phyloP scores from a whole-genome alignment of 2,113 vertebrate species.

The Cochlearius cochlearius region DNA sequence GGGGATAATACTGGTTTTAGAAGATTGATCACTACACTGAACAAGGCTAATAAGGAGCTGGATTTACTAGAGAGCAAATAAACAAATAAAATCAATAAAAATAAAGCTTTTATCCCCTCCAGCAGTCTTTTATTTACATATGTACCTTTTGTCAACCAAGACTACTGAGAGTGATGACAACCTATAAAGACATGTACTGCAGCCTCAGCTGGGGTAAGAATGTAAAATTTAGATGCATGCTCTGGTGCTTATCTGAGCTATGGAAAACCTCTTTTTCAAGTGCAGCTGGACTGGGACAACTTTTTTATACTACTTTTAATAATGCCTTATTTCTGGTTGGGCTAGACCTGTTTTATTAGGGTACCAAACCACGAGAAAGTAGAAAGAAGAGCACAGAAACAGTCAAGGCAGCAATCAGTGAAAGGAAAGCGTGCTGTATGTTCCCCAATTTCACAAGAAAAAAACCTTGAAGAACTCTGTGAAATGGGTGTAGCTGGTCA shows the following conservation, averaged over 20 bases:
- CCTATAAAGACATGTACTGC: not conserved
- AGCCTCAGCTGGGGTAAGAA: not conserved
- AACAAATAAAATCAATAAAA: not conserved
- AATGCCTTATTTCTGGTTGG: not conserved
- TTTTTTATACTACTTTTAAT: not conserved
- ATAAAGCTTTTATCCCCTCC: not conserved
- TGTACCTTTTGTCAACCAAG: not conserved
- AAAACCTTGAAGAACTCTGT: not conserved
- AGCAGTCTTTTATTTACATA: not conserved
- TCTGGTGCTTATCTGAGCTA: not conserved
- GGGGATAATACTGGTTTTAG: not conserved
- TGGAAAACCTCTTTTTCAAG: not conserved
- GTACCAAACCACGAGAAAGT: not conserved
- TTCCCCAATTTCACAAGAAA: not conserved
- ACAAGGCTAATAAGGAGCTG: not conserved
- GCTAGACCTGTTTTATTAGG: not conserved
- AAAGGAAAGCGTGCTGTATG: not conserved
- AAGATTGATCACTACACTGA: not conserved
- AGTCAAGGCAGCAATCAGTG: not conserved
- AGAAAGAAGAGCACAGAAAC: not conserved
- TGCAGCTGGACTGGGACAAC: not conserved
- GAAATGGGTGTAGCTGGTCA: not conserved
- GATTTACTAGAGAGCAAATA: not conserved
- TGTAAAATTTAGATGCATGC: not conserved
- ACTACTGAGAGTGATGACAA: not conserved